Base-by-base conservation (phyloP, 2,888 invertebrate genomes). In the Pseudococcus jackbeardsleyi region DNA sequence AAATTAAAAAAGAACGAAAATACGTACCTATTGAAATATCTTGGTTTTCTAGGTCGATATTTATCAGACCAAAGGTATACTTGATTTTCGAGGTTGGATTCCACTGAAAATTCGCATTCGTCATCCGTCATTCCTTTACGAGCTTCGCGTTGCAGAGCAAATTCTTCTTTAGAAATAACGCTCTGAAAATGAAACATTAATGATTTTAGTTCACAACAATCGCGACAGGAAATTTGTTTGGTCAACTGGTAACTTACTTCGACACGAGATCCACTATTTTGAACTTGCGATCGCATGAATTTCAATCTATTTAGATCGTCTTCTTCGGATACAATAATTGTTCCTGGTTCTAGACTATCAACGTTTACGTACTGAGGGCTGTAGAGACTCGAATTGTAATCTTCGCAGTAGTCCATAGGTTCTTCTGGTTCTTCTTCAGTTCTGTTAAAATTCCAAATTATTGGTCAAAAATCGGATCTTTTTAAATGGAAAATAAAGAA, bases 31-130 rank as follows among this genome's bases (percentile, higher is more conserved):
- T 99, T 99, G 93, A 99, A 99, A 92, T 99, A 99, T 26, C 99
- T 92, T 0, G 99, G 99, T 91, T 99, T 99, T 84, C 99, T 92
- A 0, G 99, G 99, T 15, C 99, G 93, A 92, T 99, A 99, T 92
- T 99, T 99, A 92, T 99, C 99, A 0, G 98, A 98, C 98, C 99
- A 99, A 46, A 97, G 92, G 91, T 97, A 97, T 12, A 97, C 95
- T 92, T 97, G 96, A 89, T 95, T 95, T 90, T 97, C 97, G 90
- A 98, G 92, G 46, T 95, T 94, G 89, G 96, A 94, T 93, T 99
- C 96, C 82, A 97, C 98, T 89, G 97, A 96, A 93, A 99, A 98
- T 91, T 95, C 95, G 0, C 96, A 97, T 92, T 98, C 98, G 91
- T 97, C 98, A 72, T 93, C 94, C 68, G 94, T 94, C 95, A 96